Conservation (phyloP, 2,888 invertebrate genomes). For the Sericinus montela region DNA sequence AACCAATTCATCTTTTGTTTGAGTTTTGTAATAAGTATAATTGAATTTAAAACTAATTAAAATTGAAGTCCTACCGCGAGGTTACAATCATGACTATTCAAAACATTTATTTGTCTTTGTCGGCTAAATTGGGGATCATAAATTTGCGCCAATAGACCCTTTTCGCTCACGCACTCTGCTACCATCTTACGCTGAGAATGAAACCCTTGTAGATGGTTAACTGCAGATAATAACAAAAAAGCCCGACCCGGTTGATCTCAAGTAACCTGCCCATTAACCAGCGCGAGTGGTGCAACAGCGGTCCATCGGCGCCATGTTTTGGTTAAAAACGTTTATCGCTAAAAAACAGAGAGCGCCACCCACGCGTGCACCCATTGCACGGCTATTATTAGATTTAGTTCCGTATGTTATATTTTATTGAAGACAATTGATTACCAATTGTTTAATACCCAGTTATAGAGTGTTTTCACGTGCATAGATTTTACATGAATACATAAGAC, state of each 20-base stretch:
- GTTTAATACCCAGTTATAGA: too few species aligned
- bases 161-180: constrained; percentile 26
- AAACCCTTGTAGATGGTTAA: constrained; percentile 8
- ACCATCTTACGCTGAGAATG: constrained; percentile 50
- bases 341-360: constrained; percentile 35
- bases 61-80: too few species aligned
- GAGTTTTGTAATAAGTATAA: too few species aligned
- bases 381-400: background rate
- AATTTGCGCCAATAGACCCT: constrained; percentile 8
- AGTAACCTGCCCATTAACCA: constrained; percentile 61
- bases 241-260: constrained; percentile 35
- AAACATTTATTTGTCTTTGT: too few species aligned
- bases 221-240: constrained; percentile 3
- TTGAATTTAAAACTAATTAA: too few species aligned
- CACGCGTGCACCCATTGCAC: constrained; percentile 23
- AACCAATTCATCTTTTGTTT: too few species aligned
- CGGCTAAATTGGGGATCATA: background rate
- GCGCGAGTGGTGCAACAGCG: background rate
- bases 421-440: too few species aligned
- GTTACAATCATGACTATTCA: too few species aligned
- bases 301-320: constrained; percentile 22
- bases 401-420: background rate
- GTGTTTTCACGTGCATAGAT: too few species aligned
- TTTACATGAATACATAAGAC: too few species aligned
- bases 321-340: constrained; percentile 26